Percentiles rank a stretch among this genome's conserved stretches.
These are phyloP conservation scores for Drosophila rufa DNA, from an alignment of 1,140 invertebrate species.

Conservation along the genomic window DNA sequence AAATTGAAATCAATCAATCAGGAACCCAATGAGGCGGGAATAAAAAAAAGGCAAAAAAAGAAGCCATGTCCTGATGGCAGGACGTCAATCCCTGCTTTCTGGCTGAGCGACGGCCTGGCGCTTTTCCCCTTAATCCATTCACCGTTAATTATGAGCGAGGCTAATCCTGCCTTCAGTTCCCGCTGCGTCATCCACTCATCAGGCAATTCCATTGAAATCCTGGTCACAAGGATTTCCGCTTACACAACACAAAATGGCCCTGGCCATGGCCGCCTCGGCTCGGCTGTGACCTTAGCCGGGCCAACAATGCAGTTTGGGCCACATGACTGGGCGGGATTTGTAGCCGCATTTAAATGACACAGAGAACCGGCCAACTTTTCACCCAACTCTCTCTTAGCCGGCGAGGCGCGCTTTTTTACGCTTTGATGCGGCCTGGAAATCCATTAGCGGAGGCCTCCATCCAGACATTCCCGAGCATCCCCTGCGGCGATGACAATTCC, in stretches of 20 bases:
- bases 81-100: constrained; percentile 4
- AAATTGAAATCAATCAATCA: constrained; percentile 17
- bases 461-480: constrained; percentile 1
- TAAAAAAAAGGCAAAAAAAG: not conserved
- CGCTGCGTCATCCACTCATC: constrained; percentile 45
- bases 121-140: constrained; percentile 23
- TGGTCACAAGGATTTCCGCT: constrained; percentile 53
- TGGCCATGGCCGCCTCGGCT: not conserved
- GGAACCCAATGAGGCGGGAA: not conserved
- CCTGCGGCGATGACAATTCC: constrained; percentile 50
- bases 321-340: constrained; percentile 42
- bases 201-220: constrained; percentile 1
- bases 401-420: constrained; percentile 27
- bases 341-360: constrained; percentile 25
- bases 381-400: constrained; percentile 6
- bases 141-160: constrained; percentile 24
- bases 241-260: constrained; percentile 37
- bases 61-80: not conserved
- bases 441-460: constrained; percentile 34
- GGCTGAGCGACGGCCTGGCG: not conserved
- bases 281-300: constrained; percentile 8
- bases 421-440: constrained; percentile 51
- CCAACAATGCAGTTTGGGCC: constrained; percentile 51
- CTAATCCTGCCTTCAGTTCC: constrained; percentile 13
- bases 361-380: constrained; percentile 8